These are phyloP conservation scores for Cybosia mesomella DNA, from an alignment of 2,888 invertebrate genomes.

Conservation along the genomic window DNA sequence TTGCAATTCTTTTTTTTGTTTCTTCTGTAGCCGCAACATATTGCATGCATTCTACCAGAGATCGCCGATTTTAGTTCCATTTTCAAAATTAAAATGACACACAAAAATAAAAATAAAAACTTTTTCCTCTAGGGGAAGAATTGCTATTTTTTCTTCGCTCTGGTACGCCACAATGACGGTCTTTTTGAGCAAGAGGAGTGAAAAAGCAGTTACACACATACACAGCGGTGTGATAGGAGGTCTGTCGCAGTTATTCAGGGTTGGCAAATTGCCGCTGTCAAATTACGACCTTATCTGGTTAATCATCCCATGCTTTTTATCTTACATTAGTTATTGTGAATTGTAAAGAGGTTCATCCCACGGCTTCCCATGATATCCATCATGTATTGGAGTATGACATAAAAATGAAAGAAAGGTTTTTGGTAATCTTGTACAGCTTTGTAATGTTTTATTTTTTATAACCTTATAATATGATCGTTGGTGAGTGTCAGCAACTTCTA, in stretches of 20 bases:
- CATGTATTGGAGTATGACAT: slow-evolving; percentile 41
- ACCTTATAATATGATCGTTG: neutral
- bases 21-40: too few species aligned
- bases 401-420: slow-evolving; percentile 3
- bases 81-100: too few species aligned
- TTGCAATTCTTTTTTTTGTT: too few species aligned
- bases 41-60: too few species aligned
- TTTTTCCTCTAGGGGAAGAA: too few species aligned
- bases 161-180: too few species aligned
- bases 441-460: neutral
- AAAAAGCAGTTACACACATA: neutral
- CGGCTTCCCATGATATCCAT: slow-evolving; percentile 56
- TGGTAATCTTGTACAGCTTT: neutral
- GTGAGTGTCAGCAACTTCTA: too few species aligned
- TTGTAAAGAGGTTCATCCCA: slow-evolving; percentile 49
- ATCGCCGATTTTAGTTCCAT: too few species aligned
- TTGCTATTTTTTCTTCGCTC: too few species aligned
- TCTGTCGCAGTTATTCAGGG: slow-evolving; percentile 55
- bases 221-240: slow-evolving; percentile 47
- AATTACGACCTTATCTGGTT: slow-evolving; percentile 65
- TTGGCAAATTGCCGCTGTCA: slow-evolving; percentile 67
- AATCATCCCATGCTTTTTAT: slow-evolving; percentile 60
- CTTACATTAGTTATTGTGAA: slow-evolving; percentile 62
- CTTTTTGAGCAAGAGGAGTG: too few species aligned
- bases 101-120: too few species aligned